These are phyloP conservation scores for Andrena haemorrhoa DNA, from an alignment of 2,888 invertebrate genomes.

Conservation along the genomic window DNA sequence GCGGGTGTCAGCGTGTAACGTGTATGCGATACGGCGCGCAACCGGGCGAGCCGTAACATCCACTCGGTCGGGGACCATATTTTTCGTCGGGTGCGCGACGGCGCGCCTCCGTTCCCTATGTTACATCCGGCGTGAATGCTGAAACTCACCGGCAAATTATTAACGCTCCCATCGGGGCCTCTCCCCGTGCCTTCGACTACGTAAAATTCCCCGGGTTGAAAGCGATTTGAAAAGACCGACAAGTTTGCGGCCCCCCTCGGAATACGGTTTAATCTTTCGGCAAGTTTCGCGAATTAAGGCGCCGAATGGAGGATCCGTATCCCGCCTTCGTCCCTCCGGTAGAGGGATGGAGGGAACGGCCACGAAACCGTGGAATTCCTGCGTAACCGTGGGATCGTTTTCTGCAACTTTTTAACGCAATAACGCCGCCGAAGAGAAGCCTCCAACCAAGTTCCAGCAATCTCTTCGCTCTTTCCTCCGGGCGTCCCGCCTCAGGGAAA, in stretches of 20 bases:
- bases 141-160: conserved; percentile 64
- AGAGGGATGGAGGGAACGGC: background rate
- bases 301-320: conserved; percentile 3
- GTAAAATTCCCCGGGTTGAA: conserved; percentile 64
- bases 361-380: conserved; percentile 19
- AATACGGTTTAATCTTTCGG: conserved; percentile 63
- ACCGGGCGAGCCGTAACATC: conserved; percentile 46
- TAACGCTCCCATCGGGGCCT: conserved; percentile 66
- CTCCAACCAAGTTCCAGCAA: background rate
- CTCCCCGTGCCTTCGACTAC: conserved; percentile 44
- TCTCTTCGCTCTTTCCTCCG: conserved; percentile 10
- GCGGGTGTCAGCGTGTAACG: conserved; percentile 33
- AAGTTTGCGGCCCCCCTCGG: conserved; percentile 61
- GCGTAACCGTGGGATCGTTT: conserved; percentile 25
- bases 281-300: conserved; percentile 59
- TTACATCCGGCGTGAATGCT: conserved; percentile 2
- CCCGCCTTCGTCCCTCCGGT: background rate
- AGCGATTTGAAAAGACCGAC: conserved; percentile 68
- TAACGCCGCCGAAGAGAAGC: conserved; percentile 15
- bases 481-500: background rate
- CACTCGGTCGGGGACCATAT: conserved; percentile 60
- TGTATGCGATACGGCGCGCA: conserved; percentile 16
- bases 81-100: conserved; percentile 57
- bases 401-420: conserved; percentile 25
- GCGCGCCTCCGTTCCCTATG: background rate